Evolutionary conservation across 2,888 invertebrate species (phyloP), one percentile per base, ranked within the genome.

Genomic region (Tipula unca): DNA sequence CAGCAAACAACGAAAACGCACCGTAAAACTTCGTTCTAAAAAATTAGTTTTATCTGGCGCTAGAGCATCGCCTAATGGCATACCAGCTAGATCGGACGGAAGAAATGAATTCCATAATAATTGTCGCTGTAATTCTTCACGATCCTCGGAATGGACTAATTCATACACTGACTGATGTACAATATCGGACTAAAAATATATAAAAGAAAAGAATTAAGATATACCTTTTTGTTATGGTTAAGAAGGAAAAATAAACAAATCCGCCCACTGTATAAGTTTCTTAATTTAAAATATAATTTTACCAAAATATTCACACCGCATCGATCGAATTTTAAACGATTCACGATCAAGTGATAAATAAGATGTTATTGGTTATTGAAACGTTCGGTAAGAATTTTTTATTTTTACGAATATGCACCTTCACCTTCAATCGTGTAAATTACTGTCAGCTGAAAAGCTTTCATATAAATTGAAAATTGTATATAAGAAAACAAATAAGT

Each of bases 151-250:
- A 92, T 99, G 99, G 87, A 99, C 99, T 90, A 99, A 92, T 91
- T 99, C 99, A 93, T 98, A 99, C 85, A 99, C 98, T 87, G 98
- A 98, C 91, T 99, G 99, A 91, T 99, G 99, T 86, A 99, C 98
- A 89, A 99, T 99, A 91, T 99, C 99, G 88, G 99, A 99, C 99
- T 99, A 39, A 94, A 32, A 32, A 32, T 32, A 32, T 32, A 32
- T 32, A 32, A 32, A 94, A 36, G 85, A 86, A 86, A 86, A 85
- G 85, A 32, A 83, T 83, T 32, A 83, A 83, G n/a, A 83, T 17
- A 32, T 5, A 83, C n/a, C n/a, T n/a, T 83, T 83, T 17, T 32
- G 17, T 69, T 85, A 39, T 85, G 25, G 54, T 42, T 85, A 85
- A n/a, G 20, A 85, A 13, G 8, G 13, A 83, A 39, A 17, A 85